Evolutionary conservation across 2,888 invertebrate species (phyloP), one percentile per base, ranked within the genome.

Genomic region (Adelphocoris suturalis): DNA sequence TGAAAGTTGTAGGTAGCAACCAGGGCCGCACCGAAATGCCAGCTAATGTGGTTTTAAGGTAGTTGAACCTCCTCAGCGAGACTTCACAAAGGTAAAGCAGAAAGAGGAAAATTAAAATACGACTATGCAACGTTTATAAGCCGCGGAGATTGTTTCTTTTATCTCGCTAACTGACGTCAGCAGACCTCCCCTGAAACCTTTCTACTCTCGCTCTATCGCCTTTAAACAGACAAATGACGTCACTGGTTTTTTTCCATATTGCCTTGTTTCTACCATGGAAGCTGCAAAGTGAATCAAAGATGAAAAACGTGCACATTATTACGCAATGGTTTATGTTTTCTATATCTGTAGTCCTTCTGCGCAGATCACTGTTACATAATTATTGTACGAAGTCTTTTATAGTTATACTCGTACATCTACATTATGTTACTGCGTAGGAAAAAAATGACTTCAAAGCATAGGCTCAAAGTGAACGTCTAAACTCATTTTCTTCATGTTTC

Each of bases 41-140:
- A 4, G 7, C 37, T 4, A 37, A 7, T 37, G 37, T 37, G 37
- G 37, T 37, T 2, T 37, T 37, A 37, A 7, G 37, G 37, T 2
- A 37, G 7, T 2, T 37, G 37, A 37, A 37, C 68, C 68, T 68
- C 23, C 23, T 68, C 68, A 23, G 23, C 19, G 23, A 23, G 2
- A 52, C 52, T 52, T 68, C 13, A 68, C 68, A 27, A 23, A 0
- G 19, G 68, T 19, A 19, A 23, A 23, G 27, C 68, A 27, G 27
- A 23, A 68, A 23, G 19, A 68, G 23, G 23, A 68, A 68, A 68
- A 68, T 68, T 68, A 68, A 68, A 68, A 68, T 68, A 68, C 68
- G 68, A 23, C 68, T 68, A 68, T 68, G 23, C 68, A 68, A 68
- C 68, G 68, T 68, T 68, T 68, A 68, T 68, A 68, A 68, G 68